Percentiles rank a stretch among this genome's conserved stretches.
Evolutionary conservation across 2,888 invertebrate genomes (phyloP).

Genomic region (Trachelus stipa): DNA sequence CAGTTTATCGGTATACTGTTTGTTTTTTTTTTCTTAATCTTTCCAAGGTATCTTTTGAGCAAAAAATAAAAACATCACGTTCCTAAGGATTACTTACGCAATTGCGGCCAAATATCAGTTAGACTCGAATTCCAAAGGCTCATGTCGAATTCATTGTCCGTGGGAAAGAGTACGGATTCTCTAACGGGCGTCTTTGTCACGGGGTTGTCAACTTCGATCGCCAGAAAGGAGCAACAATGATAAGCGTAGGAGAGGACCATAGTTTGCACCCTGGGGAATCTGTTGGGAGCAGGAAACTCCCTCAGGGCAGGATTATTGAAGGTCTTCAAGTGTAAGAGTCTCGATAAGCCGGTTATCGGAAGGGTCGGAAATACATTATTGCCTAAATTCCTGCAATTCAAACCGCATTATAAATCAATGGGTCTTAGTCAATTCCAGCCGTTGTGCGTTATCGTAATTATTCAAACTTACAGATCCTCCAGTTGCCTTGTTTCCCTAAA

Average conservation of each 20-base stretch:
- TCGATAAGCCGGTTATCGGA: constrained; percentile 84
- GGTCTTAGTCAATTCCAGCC: too few relatives aligned
- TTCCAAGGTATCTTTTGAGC: too few relatives aligned
- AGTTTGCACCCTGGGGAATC: constrained; percentile 87
- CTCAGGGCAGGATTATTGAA: constrained; percentile 90
- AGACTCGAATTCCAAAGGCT: constrained; percentile 84
- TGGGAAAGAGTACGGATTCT: constrained; percentile 78
- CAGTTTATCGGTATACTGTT: too few relatives aligned
- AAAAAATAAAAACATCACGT: too few relatives aligned
- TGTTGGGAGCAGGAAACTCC: constrained; percentile 88
- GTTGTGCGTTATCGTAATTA: neutral
- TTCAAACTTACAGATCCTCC: constrained; percentile 84
- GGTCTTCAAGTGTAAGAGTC: constrained; percentile 86
- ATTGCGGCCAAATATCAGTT: constrained; percentile 85
- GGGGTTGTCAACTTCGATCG: constrained; percentile 66
- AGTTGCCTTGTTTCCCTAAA: constrained; percentile 83
- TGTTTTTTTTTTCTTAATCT: too few relatives aligned
- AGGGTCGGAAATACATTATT: constrained; percentile 88
- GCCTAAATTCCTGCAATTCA: constrained; percentile 83
- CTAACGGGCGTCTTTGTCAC: constrained; percentile 65
- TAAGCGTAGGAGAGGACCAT: constrained; percentile 93
- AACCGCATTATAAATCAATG: neutral
- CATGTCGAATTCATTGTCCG: constrained; percentile 77
- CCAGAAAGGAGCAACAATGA: constrained; percentile 93
- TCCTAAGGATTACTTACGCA: constrained; percentile 73